Conservation (phyloP, 2,797 vertebrate species). For the Coluber constrictor region DNA sequence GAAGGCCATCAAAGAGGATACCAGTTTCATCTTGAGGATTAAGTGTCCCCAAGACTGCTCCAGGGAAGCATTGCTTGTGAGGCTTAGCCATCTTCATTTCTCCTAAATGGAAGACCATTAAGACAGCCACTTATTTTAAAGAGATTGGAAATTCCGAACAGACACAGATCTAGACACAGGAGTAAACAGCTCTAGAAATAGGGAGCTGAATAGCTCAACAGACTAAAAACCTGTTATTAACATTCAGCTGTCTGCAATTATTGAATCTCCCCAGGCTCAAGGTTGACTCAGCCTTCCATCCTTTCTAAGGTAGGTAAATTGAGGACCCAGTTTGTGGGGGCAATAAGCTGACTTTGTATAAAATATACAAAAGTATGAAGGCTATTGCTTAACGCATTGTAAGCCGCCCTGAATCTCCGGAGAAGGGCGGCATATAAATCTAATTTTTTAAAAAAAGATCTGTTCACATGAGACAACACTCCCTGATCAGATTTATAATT, state of each 20-base stretch:
- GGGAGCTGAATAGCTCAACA: too few species aligned
- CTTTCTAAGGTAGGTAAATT: too few species aligned
- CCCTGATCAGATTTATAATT: conserved; percentile 11
- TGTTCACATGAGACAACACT: conserved; percentile 34
- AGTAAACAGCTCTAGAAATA: conserved; percentile 14
- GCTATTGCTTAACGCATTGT: too few species aligned
- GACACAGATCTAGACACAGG: background rate
- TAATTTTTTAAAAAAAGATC: background rate
- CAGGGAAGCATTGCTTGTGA: background rate
- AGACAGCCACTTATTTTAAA: background rate
- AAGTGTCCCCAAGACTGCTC: background rate
- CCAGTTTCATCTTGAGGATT: background rate
- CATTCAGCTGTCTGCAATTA: too few species aligned
- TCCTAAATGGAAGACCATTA: background rate
- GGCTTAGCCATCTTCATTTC: background rate
- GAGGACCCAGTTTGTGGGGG: too few species aligned
- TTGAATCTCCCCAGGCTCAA: too few species aligned
- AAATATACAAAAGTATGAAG: too few species aligned
- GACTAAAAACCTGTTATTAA: too few species aligned
- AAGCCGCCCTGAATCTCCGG: too few species aligned
- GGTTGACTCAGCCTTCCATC: too few species aligned
- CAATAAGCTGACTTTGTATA: too few species aligned
- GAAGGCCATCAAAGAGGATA: background rate
- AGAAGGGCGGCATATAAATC: too few species aligned
- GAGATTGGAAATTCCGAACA: background rate